Evolutionary conservation across 2,888 invertebrate genomes (phyloP), one percentile per base, ranked within the genome.

Genomic region (Ectemnius lituratus): DNA sequence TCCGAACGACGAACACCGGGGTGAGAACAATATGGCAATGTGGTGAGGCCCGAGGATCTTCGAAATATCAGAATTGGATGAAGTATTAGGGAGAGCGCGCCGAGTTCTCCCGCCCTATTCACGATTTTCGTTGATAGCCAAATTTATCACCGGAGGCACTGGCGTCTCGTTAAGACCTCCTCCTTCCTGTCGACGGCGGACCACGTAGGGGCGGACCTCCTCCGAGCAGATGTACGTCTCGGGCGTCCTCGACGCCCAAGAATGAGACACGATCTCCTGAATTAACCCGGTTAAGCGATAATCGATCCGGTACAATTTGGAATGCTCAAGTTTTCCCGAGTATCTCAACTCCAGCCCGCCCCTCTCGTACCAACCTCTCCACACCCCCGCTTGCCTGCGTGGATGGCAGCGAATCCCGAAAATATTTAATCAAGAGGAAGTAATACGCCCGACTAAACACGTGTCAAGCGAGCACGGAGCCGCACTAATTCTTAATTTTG

Each of bases 171-270:
- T 72, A 64, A 72, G 64, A 73, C 60, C 71, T 73, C 64, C 72
- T 74, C 66, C 72, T 72, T 37, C 37, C 37, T 57, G 62, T 56
- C 64, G 64, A 65, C 74, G 70, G 60, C 77, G 82, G 75, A 81
- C 79, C 77, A 82, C 70, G 70, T 76, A 73, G 65, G 79, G 81
- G 81, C 82, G 82, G 82, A 65, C 58, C 82, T 75, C 60, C 67
- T 28, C 27, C 72, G 67, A 67, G 14, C 52, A 52, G 52, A 73
- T 58, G 75, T 70, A 70, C 74, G 49, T 65, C 52, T 49, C 63
- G 68, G 73, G 63, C 69, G 69, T 65, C 70, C 72, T 73, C 62
- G 70, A 64, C 59, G 64, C 60, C 60, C 73, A 70, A 77, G 73
- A 79, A 75, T 73, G 75, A 75, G 70, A 75, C 82, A 70, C 69